Percentiles rank a stretch among this genome's conserved stretches.
Evolutionary conservation across 2,888 invertebrate species (phyloP).

Genomic region (Tiphia femorata): DNA sequence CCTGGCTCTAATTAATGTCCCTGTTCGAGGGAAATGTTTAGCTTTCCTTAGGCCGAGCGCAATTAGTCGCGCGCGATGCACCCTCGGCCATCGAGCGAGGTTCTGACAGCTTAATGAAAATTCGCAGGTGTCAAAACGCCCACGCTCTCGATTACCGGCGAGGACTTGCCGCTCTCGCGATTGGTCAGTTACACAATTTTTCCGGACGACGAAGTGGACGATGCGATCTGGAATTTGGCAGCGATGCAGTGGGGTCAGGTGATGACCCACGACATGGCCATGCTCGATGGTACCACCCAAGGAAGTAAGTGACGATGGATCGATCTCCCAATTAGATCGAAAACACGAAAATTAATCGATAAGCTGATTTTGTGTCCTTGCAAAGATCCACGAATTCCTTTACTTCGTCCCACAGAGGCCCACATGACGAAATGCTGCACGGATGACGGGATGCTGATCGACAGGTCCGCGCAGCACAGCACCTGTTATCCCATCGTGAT

Average conservation of each 20-base stretch:
- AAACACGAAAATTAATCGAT: neutral
- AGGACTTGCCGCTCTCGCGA: slow-evolving; percentile 78
- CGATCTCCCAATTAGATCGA: neutral
- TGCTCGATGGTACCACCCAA: slow-evolving; percentile 80
- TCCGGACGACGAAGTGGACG: slow-evolving; percentile 78
- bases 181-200: slow-evolving; percentile 79
- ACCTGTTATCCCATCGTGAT: slow-evolving; percentile 63
- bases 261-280: slow-evolving; percentile 84
- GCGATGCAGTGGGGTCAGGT: slow-evolving; percentile 87
- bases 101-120: no score
- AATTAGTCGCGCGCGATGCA: no score
- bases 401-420: slow-evolving; percentile 67
- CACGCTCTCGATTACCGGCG: slow-evolving; percentile 75
- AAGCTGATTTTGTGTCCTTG: neutral
- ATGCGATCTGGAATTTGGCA: slow-evolving; percentile 80
- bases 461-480: slow-evolving; percentile 60
- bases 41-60: no score
- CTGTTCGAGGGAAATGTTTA: no score
- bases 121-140: slow-evolving; percentile 77
- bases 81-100: no score
- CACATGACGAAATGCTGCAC: slow-evolving; percentile 76
- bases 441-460: slow-evolving; percentile 70
- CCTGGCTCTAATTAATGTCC: no score
- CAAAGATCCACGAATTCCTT: neutral
- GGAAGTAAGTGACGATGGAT: slow-evolving; percentile 79